These are phyloP conservation scores for Cepaea nemoralis DNA, from an alignment of 1,140 invertebrate species.

Conservation along the genomic window DNA sequence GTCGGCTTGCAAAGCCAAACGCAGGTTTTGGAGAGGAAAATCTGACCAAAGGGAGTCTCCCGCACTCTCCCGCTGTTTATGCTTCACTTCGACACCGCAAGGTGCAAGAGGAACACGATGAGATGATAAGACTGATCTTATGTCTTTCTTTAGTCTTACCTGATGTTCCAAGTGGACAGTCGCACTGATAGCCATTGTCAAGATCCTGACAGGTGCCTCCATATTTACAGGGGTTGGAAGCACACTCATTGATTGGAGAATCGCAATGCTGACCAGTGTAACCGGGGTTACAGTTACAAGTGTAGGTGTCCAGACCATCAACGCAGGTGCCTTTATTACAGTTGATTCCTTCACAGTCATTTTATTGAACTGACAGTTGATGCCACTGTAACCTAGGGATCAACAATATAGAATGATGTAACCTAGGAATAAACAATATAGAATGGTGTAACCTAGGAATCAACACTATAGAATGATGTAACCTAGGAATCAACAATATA, in stretches of 20 bases:
- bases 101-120: too few species aligned
- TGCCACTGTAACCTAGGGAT: conserved; percentile 51
- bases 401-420: background rate
- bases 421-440: too few species aligned
- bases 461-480: too few species aligned
- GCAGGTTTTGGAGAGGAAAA: too few species aligned
- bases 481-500: too few species aligned
- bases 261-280: conserved; percentile 61
- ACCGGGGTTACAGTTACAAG: conserved; percentile 90
- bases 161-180: conserved; percentile 84
- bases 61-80: too few species aligned
- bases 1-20: too few species aligned
- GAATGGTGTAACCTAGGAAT: too few species aligned
- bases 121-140: too few species aligned
- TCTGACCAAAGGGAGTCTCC: too few species aligned
- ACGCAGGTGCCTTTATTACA: conserved; percentile 47
- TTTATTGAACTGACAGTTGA: conserved; percentile 58
- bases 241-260: conserved; percentile 78
- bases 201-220: conserved; percentile 55
- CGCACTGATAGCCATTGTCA: conserved; percentile 75
- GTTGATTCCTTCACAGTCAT: conserved; percentile 48
- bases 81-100: too few species aligned
- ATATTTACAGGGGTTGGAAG: conserved; percentile 82
- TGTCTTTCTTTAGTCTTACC: too few species aligned
- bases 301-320: conserved; percentile 49